A percentile compares a stretch with the other conserved stretches of the same genome.
These are phyloP conservation scores for Trinectes maculatus DNA, from an alignment of 2,113 vertebrate genomes.

Conservation along the genomic window DNA sequence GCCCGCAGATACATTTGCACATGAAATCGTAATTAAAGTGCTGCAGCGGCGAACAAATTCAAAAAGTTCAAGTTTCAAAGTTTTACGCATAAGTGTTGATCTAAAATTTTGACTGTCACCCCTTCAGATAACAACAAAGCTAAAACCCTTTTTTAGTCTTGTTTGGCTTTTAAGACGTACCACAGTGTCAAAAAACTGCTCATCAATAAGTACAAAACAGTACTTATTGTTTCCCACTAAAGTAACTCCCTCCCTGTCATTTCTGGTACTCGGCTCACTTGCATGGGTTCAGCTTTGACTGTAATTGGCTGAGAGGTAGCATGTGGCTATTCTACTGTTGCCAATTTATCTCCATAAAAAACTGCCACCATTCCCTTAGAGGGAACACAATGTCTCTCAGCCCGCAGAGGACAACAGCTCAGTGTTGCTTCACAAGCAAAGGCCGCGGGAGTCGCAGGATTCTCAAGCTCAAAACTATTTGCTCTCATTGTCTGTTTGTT, in stretches of 20 bases:
- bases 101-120: too few species aligned
- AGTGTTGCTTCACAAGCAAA: not conserved
- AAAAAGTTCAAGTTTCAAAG: too few species aligned
- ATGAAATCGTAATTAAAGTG: too few species aligned
- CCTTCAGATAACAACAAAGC: too few species aligned
- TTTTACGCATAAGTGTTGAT: too few species aligned
- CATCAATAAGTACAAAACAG: not conserved
- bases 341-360: conserved; percentile 15
- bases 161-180: too few species aligned
- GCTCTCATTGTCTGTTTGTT: not conserved
- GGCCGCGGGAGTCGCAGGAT: conserved; percentile 4
- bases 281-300: conserved; percentile 9
- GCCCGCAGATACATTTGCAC: too few species aligned
- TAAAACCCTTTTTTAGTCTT: not conserved
- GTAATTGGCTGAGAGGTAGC: conserved; percentile 8
- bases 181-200: not conserved
- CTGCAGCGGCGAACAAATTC: too few species aligned
- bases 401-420: conserved; percentile 5
- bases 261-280: not conserved
- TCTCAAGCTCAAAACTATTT: not conserved
- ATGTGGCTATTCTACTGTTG: conserved; percentile 32
- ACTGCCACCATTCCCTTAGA: not conserved
- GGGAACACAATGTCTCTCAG: conserved; percentile 20
- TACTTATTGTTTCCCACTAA: not conserved
- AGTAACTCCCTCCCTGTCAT: not conserved